These are phyloP conservation scores for Podarcis raffonei DNA, from an alignment of 2,113 vertebrate genomes.

Conservation along the genomic window DNA sequence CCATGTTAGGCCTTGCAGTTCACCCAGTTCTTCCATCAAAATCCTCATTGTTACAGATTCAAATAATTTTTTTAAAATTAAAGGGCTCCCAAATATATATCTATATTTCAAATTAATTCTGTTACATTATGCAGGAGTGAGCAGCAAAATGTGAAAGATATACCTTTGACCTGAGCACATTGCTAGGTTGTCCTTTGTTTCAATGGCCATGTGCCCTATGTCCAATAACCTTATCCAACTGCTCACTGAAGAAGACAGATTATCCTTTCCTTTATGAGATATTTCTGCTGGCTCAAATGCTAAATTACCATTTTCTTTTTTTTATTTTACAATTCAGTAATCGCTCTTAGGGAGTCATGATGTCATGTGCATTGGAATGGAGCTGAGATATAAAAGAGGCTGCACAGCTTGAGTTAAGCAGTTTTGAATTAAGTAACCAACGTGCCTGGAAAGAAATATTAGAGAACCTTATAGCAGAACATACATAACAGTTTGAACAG, in stretches of 20 bases:
- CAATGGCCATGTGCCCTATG: slow-evolving; percentile 17
- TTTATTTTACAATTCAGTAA: slow-evolving; percentile 37
- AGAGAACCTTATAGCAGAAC: not conserved
- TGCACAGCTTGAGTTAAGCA: not conserved
- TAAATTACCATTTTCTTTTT: slow-evolving; percentile 40
- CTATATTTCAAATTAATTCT: not conserved
- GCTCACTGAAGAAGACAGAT: slow-evolving; percentile 32
- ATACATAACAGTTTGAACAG: not conserved
- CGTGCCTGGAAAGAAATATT: slow-evolving; percentile 18
- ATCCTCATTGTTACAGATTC: slow-evolving; percentile 10
- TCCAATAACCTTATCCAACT: slow-evolving; percentile 19
- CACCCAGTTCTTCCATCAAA: not conserved
- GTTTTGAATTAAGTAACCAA: not conserved
- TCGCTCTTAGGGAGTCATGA: slow-evolving; percentile 32
- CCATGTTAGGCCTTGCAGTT: not conserved
- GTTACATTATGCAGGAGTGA: not conserved
- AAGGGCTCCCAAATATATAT: not conserved
- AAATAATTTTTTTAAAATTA: not conserved
- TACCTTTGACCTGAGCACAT: slow-evolving; percentile 19
- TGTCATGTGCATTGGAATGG: slow-evolving; percentile 3
- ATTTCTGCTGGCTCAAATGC: slow-evolving; percentile 36
- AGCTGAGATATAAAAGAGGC: slow-evolving; percentile 39
- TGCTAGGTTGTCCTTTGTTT: slow-evolving; percentile 41
- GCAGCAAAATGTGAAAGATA: not conserved
- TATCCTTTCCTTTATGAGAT: slow-evolving; percentile 41